Evolutionary conservation across 2,113 vertebrate species (phyloP).

Genomic region (Antechinus flavipes): DNA sequence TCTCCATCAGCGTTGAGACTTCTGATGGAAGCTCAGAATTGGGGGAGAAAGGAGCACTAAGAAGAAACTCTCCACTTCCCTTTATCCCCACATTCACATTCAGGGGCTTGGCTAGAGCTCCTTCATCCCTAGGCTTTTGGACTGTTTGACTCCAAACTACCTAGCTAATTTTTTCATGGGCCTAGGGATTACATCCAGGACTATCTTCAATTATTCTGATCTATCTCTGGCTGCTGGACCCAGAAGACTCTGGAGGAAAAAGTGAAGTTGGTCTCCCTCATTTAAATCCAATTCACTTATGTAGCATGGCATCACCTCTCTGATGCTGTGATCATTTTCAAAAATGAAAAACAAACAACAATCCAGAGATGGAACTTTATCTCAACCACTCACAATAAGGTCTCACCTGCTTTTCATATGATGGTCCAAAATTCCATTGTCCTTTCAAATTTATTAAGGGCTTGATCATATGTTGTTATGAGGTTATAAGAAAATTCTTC

Average conservation of each 20-base stretch:
- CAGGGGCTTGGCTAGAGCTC: neutral
- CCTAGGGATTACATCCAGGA: too few species aligned
- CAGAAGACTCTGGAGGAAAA: too few species aligned
- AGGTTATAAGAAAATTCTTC: neutral
- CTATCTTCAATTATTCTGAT: too few species aligned
- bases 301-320: too few species aligned
- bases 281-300: too few species aligned
- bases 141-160: neutral
- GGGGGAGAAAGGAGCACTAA: neutral
- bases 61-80: neutral
- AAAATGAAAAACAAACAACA: too few species aligned
- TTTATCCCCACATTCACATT: neutral
- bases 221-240: too few species aligned
- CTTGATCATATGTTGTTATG: neutral
- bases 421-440: neutral
- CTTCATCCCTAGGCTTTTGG: neutral
- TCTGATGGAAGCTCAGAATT: neutral
- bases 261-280: too few species aligned
- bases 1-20: neutral
- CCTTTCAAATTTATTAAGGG: neutral
- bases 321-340: too few species aligned
- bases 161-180: neutral
- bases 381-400: neutral
- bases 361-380: neutral
- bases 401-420: neutral